phyloP scores from a whole-genome alignment of 2,797 vertebrate genomes.

The Arnoldichthys spilopterus region DNA sequence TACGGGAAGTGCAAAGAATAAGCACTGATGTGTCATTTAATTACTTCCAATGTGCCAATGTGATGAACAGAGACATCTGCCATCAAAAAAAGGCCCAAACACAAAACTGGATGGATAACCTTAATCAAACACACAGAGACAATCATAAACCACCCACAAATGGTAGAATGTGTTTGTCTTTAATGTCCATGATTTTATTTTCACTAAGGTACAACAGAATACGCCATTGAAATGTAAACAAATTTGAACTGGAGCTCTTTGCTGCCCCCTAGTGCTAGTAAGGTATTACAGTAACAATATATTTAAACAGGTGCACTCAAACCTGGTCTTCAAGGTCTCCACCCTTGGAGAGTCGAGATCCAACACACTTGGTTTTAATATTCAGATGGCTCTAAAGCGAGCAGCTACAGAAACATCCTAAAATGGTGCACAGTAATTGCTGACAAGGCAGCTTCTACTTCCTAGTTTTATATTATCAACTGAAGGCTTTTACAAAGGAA shows the following conservation, averaged over 20 bases:
- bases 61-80: not conserved
- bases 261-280: constrained; percentile 39
- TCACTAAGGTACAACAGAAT: not conserved
- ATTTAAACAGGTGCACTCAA: not conserved
- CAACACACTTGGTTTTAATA: too few relatives aligned
- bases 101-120: not conserved
- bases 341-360: too few relatives aligned
- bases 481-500: too few relatives aligned
- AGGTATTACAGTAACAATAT: not conserved
- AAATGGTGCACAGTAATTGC: too few relatives aligned
- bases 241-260: constrained; percentile 20
- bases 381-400: too few relatives aligned
- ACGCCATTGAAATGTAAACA: not conserved
- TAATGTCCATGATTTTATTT: not conserved
- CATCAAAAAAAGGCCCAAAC: not conserved
- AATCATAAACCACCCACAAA: not conserved
- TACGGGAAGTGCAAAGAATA: constrained; percentile 5
- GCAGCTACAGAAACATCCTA: too few relatives aligned
- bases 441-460: too few relatives aligned
- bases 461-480: too few relatives aligned
- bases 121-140: not conserved
- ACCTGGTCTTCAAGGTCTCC: too few relatives aligned
- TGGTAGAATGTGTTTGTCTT: not conserved
- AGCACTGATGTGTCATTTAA: not conserved
- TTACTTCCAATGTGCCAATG: too few relatives aligned